A percentile compares a stretch with the other conserved stretches of the same genome.
Evolutionary conservation across 2,797 vertebrate genomes (phyloP).

Genomic region (Lepilemur ruficaudatus): DNA sequence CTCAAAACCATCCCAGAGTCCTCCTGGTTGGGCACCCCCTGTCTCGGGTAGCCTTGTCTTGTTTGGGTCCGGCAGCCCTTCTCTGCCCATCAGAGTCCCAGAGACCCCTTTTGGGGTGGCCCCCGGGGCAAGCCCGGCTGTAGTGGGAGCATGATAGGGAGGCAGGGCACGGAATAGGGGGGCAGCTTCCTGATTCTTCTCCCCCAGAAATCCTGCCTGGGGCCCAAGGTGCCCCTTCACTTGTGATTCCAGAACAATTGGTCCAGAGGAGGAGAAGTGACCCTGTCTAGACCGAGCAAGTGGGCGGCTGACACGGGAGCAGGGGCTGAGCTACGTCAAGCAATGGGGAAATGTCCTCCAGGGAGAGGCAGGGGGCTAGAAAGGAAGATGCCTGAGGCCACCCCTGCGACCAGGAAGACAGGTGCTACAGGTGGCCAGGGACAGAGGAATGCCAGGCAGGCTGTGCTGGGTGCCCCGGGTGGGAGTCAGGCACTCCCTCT

Average conservation of each 20-base stretch:
- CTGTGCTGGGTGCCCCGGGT: rapidly evolving
- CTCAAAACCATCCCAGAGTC: neutral
- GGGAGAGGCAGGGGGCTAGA: neutral
- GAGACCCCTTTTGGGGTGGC: no score
- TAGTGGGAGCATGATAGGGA: neutral
- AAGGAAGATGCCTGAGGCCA: neutral
- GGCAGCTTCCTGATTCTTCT: neutral
- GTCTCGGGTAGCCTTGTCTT: neutral
- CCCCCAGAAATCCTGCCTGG: neutral
- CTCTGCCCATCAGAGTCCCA: neutral
- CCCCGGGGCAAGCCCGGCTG: neutral
- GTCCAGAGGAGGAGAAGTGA: neutral
- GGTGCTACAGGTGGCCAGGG: neutral
- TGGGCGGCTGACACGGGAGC: neutral
- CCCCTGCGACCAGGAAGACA: neutral
- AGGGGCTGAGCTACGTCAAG: rapidly evolving
- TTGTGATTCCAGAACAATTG: neutral
- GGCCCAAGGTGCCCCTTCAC: neutral
- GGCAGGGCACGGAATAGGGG: neutral
- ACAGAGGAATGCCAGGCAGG: neutral
- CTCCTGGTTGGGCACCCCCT: neutral
- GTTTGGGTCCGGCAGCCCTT: neutral
- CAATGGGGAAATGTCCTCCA: neutral
- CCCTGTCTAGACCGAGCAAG: neutral
- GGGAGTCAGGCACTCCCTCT: no score